Evolutionary conservation across 2,113 vertebrate species (phyloP), one percentile per base, ranked within the genome.

Genomic region (Saccopteryx bilineata): DNA sequence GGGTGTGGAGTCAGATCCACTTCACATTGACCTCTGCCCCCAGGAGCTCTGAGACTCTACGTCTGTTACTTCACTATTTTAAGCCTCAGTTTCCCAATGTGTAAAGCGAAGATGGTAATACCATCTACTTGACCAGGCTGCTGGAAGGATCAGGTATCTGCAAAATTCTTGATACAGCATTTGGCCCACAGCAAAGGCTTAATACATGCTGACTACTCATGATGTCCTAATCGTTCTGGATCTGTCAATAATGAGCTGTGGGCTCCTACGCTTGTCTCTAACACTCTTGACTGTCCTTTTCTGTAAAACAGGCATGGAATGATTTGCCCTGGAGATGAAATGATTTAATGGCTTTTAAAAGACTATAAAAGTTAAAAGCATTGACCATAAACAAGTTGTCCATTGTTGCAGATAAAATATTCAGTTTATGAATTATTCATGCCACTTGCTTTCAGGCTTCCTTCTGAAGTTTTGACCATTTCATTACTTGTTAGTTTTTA

Each of bases 341-440:
- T 87, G 56, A 91, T 54, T 80, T 8, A 72, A 87, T 78, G 58
- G 26, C 66, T 93, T 90, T 94, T 63, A 28, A 74, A 96, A 94
- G 66, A 72, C 26, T 10, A 9, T 58, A 60, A 78, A 89, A 65
- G 68, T 96, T 86, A 82, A 91, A 87, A 86, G 78, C 58, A 68
- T 19, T 48, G 74, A 76, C 89, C 66, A 78, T 94, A 92, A 94
- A 94, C 91, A 96, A 97, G 78, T 21, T 72, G 66, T 31, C 91
- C 82, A 93, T 86, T 96, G 95, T 93, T 61, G 78, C 17, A 75
- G 39, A 81, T 69, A 65, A 97, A 95, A 92, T 94, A 82, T 75
- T 81, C 94, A 69, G 58, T 19, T 60, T 71, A 94, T 96, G 81
- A 97, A 96, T 97, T 94, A 97, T 96, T 94, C 86, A 97, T 69